A percentile compares a stretch with the other conserved stretches of the same genome.
Evolutionary conservation across 2,113 vertebrate genomes (phyloP).

Genomic region (Peromyscus californicus): DNA sequence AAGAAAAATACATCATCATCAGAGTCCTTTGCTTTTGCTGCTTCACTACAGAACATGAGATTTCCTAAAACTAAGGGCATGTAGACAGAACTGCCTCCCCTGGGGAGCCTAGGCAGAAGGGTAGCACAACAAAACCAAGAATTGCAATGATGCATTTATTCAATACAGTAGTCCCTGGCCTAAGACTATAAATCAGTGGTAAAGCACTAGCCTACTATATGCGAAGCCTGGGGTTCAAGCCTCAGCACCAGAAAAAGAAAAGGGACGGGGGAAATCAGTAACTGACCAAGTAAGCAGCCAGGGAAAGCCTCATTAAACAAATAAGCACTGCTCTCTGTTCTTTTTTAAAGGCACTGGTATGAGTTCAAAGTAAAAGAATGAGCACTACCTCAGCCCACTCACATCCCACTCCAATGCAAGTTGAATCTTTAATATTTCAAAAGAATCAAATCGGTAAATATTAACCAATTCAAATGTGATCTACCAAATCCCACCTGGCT

Average conservation of each 20-base stretch:
- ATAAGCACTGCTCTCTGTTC: slow-evolving; percentile 12
- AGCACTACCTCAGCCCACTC: neutral
- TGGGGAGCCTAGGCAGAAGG: neutral
- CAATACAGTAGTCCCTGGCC: neutral
- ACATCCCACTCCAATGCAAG: slow-evolving; percentile 1
- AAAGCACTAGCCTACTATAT: neutral
- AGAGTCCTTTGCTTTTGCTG: slow-evolving; percentile 10
- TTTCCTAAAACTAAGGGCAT: slow-evolving; percentile 59
- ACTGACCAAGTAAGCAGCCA: neutral
- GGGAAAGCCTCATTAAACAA: slow-evolving; percentile 15
- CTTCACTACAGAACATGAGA: slow-evolving; percentile 32
- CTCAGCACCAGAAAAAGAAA: neutral
- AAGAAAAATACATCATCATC: slow-evolving; percentile 25
- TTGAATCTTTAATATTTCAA: neutral
- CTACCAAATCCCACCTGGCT: neutral
- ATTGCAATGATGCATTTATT: slow-evolving; percentile 33
- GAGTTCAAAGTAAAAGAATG: slow-evolving; percentile 64
- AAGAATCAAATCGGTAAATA: neutral
- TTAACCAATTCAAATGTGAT: slow-evolving; percentile 42
- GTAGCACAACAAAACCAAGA: slow-evolving; percentile 45
- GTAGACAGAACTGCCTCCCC: slow-evolving; percentile 19
- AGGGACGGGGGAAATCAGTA: neutral
- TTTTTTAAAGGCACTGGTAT: slow-evolving; percentile 48
- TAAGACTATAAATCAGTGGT: neutral
- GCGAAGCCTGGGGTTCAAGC: neutral